These are phyloP conservation scores for Apis laboriosa DNA, from an alignment of 1,140 invertebrate genomes.

Conservation along the genomic window DNA sequence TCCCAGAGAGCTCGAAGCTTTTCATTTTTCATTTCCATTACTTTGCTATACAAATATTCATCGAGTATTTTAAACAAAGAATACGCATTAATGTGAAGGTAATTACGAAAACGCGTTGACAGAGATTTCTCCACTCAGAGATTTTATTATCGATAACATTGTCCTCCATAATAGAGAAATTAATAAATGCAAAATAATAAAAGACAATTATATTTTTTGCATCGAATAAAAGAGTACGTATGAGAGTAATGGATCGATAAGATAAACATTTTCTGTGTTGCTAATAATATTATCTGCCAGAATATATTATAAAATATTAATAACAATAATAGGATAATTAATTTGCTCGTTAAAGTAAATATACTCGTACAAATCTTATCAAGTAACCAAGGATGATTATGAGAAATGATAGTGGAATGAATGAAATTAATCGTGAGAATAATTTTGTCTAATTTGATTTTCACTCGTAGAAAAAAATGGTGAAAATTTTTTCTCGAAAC, in stretches of 20 bases:
- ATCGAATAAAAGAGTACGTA: not conserved
- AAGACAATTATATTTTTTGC: too few relatives aligned
- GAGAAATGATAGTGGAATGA: not conserved
- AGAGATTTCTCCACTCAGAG: not conserved
- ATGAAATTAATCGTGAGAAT: slow-evolving; percentile 10
- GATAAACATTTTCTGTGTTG: too few relatives aligned
- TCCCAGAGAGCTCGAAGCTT: not conserved
- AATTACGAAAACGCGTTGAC: not conserved
- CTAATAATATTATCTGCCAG: too few relatives aligned
- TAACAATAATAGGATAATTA: not conserved
- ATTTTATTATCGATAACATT: not conserved
- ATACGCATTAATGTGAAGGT: not conserved
- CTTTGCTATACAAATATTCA: not conserved
- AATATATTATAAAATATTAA: not conserved
- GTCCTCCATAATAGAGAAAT: not conserved
- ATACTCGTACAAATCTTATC: not conserved
- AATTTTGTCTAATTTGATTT: slow-evolving; percentile 16
- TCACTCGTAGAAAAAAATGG: not conserved
- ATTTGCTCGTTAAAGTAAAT: not conserved
- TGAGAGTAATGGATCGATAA: too few relatives aligned
- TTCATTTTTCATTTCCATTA: not conserved
- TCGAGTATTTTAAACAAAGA: not conserved
- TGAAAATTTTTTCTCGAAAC: not conserved
- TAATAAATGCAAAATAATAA: not conserved
- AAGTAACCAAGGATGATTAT: not conserved